phyloP scores from a whole-genome alignment of 2,797 vertebrate species.

The Vultur gryphus region DNA sequence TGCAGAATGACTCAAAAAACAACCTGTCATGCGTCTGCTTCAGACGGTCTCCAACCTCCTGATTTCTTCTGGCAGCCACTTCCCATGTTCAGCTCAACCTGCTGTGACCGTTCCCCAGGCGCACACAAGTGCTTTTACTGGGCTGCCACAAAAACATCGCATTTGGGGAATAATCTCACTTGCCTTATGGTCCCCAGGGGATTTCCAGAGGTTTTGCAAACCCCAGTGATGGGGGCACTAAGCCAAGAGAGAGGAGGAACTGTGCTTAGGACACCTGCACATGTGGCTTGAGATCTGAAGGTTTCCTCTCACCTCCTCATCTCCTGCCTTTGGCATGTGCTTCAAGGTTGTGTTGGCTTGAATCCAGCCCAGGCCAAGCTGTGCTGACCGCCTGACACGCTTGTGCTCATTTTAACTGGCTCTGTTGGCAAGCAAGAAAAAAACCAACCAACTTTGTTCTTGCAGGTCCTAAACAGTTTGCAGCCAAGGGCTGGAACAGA shows the following conservation, averaged over 20 bases:
- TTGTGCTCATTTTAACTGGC: background rate
- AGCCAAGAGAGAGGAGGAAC: background rate
- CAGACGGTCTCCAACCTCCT: background rate
- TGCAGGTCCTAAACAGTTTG: background rate
- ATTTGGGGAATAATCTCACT: background rate
- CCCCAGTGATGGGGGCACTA: too few relatives aligned
- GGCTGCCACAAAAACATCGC: background rate
- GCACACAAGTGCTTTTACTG: background rate
- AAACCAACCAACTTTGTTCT: background rate
- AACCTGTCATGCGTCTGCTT: background rate
- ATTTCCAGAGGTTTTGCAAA: background rate
- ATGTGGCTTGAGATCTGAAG: background rate
- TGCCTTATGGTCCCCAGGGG: background rate
- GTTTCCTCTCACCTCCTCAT: background rate
- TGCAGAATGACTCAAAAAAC: background rate
- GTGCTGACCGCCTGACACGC: background rate
- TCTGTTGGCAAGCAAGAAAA: background rate
- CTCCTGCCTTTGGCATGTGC: background rate
- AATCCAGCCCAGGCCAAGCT: background rate
- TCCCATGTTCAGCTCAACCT: background rate
- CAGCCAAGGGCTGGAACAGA: background rate
- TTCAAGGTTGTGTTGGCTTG: background rate
- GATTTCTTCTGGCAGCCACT: background rate
- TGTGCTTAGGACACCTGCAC: background rate
- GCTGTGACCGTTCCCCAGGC: background rate